These are phyloP conservation scores for Nanger granti DNA, from an alignment of 2,113 vertebrate genomes.

Conservation along the genomic window DNA sequence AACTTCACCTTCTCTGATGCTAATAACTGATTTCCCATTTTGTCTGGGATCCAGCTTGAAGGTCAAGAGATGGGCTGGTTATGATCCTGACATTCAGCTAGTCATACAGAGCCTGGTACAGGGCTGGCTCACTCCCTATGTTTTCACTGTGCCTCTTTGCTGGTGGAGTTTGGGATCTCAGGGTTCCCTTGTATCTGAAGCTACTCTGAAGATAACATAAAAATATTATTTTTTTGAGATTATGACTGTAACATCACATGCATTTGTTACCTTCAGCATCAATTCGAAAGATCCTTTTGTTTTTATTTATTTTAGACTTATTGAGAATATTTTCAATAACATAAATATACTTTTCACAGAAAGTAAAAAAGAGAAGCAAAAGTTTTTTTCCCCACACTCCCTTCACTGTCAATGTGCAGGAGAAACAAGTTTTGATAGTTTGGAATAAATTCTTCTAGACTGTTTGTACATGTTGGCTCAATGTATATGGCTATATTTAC, in stretches of 20 bases:
- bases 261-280: background rate
- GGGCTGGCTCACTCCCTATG: background rate
- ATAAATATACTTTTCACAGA: background rate
- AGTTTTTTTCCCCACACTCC: background rate
- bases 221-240: background rate
- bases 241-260: background rate
- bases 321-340: background rate
- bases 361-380: background rate
- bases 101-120: background rate
- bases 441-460: background rate
- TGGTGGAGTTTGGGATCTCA: background rate
- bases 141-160: background rate
- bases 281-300: background rate
- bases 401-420: background rate
- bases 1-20: background rate
- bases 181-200: background rate
- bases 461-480: background rate
- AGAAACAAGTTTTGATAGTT: background rate
- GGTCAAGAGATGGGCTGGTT: background rate
- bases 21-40: background rate
- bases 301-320: conserved; percentile 8
- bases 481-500: background rate
- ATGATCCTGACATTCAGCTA: background rate
- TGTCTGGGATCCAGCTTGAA: background rate
- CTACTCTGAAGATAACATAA: background rate